Evolutionary conservation across 2,113 vertebrate species (phyloP), one percentile per base, ranked within the genome.

Genomic region (Butorides virescens): DNA sequence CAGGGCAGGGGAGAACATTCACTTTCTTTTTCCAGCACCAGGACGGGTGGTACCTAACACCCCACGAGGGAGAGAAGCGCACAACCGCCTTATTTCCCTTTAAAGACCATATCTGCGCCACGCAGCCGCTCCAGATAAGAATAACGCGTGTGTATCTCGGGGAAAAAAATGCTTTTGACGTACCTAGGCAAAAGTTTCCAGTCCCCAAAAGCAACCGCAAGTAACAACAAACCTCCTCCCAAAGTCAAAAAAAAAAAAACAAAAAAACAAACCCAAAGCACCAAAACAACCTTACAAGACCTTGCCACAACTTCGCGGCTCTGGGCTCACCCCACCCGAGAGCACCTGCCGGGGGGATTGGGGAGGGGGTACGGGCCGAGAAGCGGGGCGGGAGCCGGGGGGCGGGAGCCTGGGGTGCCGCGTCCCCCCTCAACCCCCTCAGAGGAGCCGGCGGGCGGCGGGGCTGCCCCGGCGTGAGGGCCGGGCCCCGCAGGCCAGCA

Each of bases 401-500:
- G 55, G 26, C 85, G 53, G 85, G 75, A 61, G 18, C 37, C 26
- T 39, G 62, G 68, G 25, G 17, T 11, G 73, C 62, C 67, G 14
- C 7, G 50, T 7, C n/a, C n/a, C n/a, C n/a, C n/a, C n/a, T n/a
- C n/a, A 14, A 11, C 10, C 22, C 10, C 34, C 25, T 10, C 5
- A 9, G 46, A 8, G 46, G 46, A 20, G 46, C n/a, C n/a, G n/a
- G n/a, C n/a, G n/a, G n/a, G n/a, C n/a, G n/a, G n/a, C n/a, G n/a
- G n/a, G n/a, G n/a, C n/a, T n/a, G n/a, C n/a, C n/a, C 19, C 46
- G 42, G 63, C 50, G 29, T 62, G 74, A 42, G 74, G 62, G 65
- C 75, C 59, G 74, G 80, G 92, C 93, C 73, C 89, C 91, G 96
- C 90, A 92, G 88, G 81, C 92, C 97, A 97, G 98, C 98, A 98